A percentile compares a stretch with the other conserved stretches of the same genome.
These are phyloP conservation scores for Sarcophaga carnaria DNA, from an alignment of 2,888 invertebrate species.

Conservation along the genomic window DNA sequence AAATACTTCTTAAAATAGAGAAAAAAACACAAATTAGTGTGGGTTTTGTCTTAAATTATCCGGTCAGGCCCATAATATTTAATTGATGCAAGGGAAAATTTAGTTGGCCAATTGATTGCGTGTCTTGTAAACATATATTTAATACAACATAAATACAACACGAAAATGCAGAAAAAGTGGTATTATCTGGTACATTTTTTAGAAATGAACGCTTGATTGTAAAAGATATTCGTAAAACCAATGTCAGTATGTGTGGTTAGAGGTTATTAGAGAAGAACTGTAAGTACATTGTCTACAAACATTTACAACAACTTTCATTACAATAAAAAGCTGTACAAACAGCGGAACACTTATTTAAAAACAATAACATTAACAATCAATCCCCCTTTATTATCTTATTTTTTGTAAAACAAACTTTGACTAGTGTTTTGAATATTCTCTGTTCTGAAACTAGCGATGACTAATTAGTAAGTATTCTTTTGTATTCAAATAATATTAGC, in stretches of 20 bases:
- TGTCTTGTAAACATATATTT: constrained; percentile 39
- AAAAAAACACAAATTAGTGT: no score
- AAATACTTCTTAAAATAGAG: no score
- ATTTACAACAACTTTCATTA: not conserved
- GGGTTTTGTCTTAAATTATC: no score
- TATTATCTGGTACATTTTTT: no score
- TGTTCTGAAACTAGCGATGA: not conserved
- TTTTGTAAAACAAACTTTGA: not conserved
- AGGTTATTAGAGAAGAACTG: constrained; percentile 3
- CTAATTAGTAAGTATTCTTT: not conserved
- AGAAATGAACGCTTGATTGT: not conserved
- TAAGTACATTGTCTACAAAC: constrained; percentile 14
- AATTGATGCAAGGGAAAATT: no score
- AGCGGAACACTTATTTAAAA: not conserved
- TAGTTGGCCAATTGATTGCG: constrained; percentile 30
- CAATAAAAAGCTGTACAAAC: no score
- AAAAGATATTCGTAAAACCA: constrained; percentile 35
- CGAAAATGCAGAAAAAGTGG: no score
- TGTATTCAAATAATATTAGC: no score
- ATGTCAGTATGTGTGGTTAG: constrained; percentile 4
- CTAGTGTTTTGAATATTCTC: no score
- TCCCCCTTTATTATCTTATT: not conserved
- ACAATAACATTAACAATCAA: not conserved
- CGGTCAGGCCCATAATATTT: no score
- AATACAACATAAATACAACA: not conserved